Evolutionary conservation across 2,113 vertebrate species (phyloP).

Genomic region (Bujurquina vittata): DNA sequence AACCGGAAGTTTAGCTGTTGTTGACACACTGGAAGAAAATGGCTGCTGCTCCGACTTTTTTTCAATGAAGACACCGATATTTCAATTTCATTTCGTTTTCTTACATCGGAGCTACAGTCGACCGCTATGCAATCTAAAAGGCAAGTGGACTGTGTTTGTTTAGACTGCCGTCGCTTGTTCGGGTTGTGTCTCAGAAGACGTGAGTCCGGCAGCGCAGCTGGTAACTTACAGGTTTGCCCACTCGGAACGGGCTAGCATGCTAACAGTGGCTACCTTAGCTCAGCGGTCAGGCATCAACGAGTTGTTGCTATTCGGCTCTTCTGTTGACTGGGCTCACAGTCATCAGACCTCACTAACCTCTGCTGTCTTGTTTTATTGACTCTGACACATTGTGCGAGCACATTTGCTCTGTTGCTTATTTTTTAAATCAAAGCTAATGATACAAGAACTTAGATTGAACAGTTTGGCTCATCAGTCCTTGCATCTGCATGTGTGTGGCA

Average conservation of each 20-base stretch:
- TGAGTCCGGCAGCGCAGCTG: constrained; percentile 46
- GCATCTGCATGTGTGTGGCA: constrained; percentile 39
- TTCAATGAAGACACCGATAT: constrained; percentile 82
- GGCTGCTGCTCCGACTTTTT: constrained; percentile 84
- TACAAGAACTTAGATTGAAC: constrained; percentile 48
- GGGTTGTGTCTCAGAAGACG: constrained; percentile 14
- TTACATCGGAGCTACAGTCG: constrained; percentile 64
- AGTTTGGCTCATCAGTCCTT: constrained; percentile 27
- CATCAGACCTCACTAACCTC: neutral
- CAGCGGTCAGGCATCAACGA: constrained; percentile 60
- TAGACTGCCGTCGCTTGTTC: constrained; percentile 6
- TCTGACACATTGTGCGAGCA: neutral
- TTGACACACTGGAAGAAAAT: constrained; percentile 87
- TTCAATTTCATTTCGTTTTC: constrained; percentile 72
- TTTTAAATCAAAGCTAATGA: neutral
- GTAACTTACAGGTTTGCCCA: constrained; percentile 68
- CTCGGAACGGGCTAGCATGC: constrained; percentile 67
- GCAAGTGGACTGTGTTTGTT: constrained; percentile 63
- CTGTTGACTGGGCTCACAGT: constrained; percentile 16
- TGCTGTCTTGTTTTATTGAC: neutral
- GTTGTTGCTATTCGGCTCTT: constrained; percentile 67
- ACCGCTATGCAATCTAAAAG: constrained; percentile 76
- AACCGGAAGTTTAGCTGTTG: constrained; percentile 85
- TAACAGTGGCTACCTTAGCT: constrained; percentile 70
- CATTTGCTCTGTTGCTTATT: neutral